These are phyloP conservation scores for Cherax destructor DNA, from an alignment of 1,140 invertebrate species.

Conservation along the genomic window DNA sequence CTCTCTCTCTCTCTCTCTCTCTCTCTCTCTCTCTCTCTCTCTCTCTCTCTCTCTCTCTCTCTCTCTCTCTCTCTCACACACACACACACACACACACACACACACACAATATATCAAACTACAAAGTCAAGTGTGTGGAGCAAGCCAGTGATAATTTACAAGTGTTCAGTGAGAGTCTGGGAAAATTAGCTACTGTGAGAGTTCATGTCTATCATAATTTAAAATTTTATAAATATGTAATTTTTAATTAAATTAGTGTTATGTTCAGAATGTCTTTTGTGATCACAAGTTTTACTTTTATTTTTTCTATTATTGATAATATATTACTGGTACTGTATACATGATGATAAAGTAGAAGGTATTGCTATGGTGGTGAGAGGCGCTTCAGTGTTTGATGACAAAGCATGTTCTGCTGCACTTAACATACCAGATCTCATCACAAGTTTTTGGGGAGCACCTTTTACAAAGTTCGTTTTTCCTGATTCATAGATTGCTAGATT, in stretches of 20 bases:
- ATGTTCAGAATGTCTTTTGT: no score
- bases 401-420: conserved; percentile 8
- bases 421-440: not conserved
- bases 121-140: not conserved
- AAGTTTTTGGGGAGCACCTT: not conserved
- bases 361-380: not conserved
- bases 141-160: not conserved
- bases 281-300: no score
- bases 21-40: no score
- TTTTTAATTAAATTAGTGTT: not conserved
- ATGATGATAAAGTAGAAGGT: not conserved
- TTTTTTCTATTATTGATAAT: no score
- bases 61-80: no score
- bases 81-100: no score
- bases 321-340: no score
- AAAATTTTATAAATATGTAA: not conserved
- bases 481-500: not conserved
- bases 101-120: not conserved
- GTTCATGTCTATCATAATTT: not conserved
- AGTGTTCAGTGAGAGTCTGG: not conserved
- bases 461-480: not conserved
- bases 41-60: no score
- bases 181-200: not conserved
- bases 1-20: no score
- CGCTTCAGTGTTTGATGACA: not conserved